Evolutionary conservation across 2,888 invertebrate species (phyloP), one percentile per base, ranked within the genome.

Genomic region (Leptopterna dolabrata): DNA sequence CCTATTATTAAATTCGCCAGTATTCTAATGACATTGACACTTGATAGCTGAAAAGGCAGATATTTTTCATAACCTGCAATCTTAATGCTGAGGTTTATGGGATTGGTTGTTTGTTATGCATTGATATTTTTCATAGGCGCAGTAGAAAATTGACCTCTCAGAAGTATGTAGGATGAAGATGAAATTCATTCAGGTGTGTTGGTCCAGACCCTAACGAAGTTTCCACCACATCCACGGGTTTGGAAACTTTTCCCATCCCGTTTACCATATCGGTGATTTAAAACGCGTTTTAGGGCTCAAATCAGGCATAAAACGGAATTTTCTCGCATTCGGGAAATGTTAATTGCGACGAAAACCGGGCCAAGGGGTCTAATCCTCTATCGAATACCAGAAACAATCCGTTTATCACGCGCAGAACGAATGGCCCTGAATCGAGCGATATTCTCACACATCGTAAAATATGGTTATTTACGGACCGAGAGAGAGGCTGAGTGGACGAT

Each of bases 351-450:
- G 24, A 63, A 63, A 63, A 63, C 63, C 63, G 24, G 19, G 63
- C 6, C 63, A 19, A 24, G 13, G 63, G 63, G 19, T 63, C 19
- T 63, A 63, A 63, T 63, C 63, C 63, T n/a, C 63, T 24, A 24
- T 63, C 24, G 63, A 63, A 63, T 63, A 63, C 63, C 63, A 63
- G 63, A 63, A 63, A 63, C 63, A 63, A 63, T 63, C 63, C 63
- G 63, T 63, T 63, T 63, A 63, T 63, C 63, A 63, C 24, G 63
- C 63, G 11, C 24, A 9, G 24, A 63, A 24, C 27, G 63, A 63
- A 63, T 63, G 63, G 63, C 63, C 27, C 24, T 19, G 63, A 63
- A 6, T 24, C 24, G 24, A 63, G 63, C 63, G 63, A 63, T 63
- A 63, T 63, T 63, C 63, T 63, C 63, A 27, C 63, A 63, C 63